Percentiles rank a stretch among this genome's conserved stretches.
phyloP scores from a whole-genome alignment of 2,113 vertebrate species.

The Mobula birostris region DNA sequence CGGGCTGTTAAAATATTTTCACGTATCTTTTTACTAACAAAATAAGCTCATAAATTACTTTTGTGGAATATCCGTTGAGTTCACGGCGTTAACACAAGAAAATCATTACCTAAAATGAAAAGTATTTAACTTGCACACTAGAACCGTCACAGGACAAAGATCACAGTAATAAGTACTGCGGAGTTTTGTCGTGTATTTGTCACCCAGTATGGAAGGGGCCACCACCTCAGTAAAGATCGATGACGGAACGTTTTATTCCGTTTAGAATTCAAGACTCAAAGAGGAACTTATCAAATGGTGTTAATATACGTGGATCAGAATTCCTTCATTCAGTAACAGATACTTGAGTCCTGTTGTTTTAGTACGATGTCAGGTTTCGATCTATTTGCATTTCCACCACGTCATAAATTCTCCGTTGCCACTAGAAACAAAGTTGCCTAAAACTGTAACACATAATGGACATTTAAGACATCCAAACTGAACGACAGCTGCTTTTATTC shows the following conservation, averaged over 20 bases:
- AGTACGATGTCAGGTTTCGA: neutral
- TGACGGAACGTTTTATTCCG: neutral
- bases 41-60: constrained; percentile 11
- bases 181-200: constrained; percentile 3
- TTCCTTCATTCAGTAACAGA: neutral
- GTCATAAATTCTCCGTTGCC: neutral
- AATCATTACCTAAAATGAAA: neutral
- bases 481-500: neutral
- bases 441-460: neutral
- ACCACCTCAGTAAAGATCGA: neutral
- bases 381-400: neutral
- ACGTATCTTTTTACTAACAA: constrained; percentile 22
- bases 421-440: neutral
- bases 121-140: neutral
- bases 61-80: neutral
- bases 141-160: neutral
- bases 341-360: neutral
- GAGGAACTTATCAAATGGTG: neutral
- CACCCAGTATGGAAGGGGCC: neutral
- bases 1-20: neutral
- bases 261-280: neutral
- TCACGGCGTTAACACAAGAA: neutral
- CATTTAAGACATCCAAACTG: neutral
- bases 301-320: neutral
- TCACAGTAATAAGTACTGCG: neutral